Base-by-base conservation (phyloP, 2,797 vertebrate genomes). In the Graptemys geographica region DNA sequence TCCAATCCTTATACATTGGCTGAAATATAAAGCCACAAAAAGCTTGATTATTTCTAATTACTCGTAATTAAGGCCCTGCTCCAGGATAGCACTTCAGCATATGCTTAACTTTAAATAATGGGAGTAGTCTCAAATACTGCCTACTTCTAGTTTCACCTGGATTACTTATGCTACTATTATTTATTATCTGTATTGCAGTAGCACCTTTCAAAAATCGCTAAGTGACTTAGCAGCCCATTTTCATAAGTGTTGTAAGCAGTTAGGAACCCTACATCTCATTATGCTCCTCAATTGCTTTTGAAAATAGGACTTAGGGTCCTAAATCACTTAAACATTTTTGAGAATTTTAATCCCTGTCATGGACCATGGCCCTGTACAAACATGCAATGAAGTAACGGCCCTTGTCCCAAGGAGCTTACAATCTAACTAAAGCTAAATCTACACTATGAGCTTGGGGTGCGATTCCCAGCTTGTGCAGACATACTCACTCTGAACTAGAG, bases 51-150 rank as follows among this genome's bases (percentile, higher is more conserved):
- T 56, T 91, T 92, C 79, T 82, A 90, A 92, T 78, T 83, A 81
- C 31, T 25, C 62, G 37, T 89, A 94, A 96, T 94, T 95, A 95
- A 87, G 89, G 88, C 88, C 95, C 87, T 96, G 95, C 95, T 86
- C 84, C 90, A 90, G 96, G 95, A 96, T 94, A 93, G 95, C 82
- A 94, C 62, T 94, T 23, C 23, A 56, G 51, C 37, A 96, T 96
- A 56, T 95, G 57, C 83, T 81, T 84, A 83, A 37, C 94, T 95
- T 94, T 69, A 89, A 92, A 87, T 16, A 74, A 83, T 4, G 5
- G 55, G 53, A 94, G 18, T 92, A 90, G 84, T 53, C 86, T 81
- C 4, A 69, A 87, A 87, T 5, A 81, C 81, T 18, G 80, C 51
- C 88, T 90, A 80, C 56, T 74, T 85, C 49, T 47, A 88, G 21